These are phyloP conservation scores for Gadopsis bispinosus DNA, from an alignment of 2,797 vertebrate genomes.

Conservation along the genomic window DNA sequence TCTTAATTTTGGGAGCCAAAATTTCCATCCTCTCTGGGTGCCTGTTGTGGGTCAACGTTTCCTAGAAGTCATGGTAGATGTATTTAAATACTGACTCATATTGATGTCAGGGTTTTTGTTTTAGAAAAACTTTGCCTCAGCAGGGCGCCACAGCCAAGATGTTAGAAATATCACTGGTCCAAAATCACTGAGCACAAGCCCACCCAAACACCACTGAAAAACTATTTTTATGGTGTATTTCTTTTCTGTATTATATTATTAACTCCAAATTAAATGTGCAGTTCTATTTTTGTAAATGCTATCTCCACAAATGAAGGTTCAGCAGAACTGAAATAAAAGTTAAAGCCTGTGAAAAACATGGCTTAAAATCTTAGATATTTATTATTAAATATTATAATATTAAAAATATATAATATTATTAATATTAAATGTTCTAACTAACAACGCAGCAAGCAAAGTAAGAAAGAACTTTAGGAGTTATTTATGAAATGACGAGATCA, in stretches of 20 bases:
- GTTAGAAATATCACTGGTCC: not conserved
- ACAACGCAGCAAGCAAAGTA: too few relatives aligned
- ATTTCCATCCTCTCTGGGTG: not conserved
- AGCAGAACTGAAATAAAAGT: not conserved
- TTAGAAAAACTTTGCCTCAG: not conserved
- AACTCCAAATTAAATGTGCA: too few relatives aligned
- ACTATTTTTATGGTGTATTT: too few relatives aligned
- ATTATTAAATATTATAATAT: too few relatives aligned
- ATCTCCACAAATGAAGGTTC: not conserved
- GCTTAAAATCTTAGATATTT: too few relatives aligned
- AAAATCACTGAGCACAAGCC: not conserved
- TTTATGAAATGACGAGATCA: not conserved
- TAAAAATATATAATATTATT: too few relatives aligned
- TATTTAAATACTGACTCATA: not conserved
- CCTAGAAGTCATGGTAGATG: not conserved
- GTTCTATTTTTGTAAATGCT: too few relatives aligned
- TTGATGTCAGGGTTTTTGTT: not conserved
- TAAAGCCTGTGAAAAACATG: not conserved
- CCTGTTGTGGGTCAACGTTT: not conserved
- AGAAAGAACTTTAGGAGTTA: too few relatives aligned
- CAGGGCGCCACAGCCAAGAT: not conserved
- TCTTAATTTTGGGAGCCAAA: slow-evolving; percentile 1
- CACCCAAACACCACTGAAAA: too few relatives aligned
- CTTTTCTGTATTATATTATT: too few relatives aligned
- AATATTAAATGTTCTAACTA: too few relatives aligned